Evolutionary conservation across 2,888 invertebrate genomes (phyloP), one percentile per base, ranked within the genome.

Genomic region (Linnaemya vulpina): DNA sequence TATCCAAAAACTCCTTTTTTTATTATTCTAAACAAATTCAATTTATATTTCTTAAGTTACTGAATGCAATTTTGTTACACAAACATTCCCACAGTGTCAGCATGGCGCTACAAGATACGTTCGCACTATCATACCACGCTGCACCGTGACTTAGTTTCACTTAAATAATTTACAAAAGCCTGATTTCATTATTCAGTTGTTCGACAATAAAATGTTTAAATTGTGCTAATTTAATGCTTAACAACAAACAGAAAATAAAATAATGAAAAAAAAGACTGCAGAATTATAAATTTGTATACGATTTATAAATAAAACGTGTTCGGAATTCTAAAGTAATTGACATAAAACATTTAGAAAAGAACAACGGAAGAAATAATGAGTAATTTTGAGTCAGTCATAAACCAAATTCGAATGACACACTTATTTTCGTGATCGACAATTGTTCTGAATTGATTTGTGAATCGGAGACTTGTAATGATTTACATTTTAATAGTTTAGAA

Each of bases 171-270:
- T 17, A 78, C 70, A 49, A 63, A 58, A 65, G 71, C 55, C 73
- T 65, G 73, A 65, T 58, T 73, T 67, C 25, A 30, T 73, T 80
- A 73, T 67, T 49, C 71, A 80, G 49, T 65, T 58, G 13, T 22
- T 40, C 62, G 30, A 20, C 60, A 43, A 20, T 51, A 58, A 74
- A 67, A 40, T 25, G 30, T 62, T 67, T 68, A 53, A 76, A 82
- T 53, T 82, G 82, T 82, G 82, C 63, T 82, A 82, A 82, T 82
- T 82, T 77, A 60, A 82, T 82, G 63, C 76, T 40, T 40, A 40
- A 82, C 30, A 74, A 58, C 25, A n/a, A 63, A 25, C 35, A 62
- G 30, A 38, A 65, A 49, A 63, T 15, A 11, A 30, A 43, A 17
- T 43, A 76, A 53, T 25, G 40, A 38, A 30, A 46, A 58, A 38